These are phyloP conservation scores for Ptilonorhynchus violaceus DNA, from an alignment of 2,113 vertebrate genomes.

Conservation along the genomic window DNA sequence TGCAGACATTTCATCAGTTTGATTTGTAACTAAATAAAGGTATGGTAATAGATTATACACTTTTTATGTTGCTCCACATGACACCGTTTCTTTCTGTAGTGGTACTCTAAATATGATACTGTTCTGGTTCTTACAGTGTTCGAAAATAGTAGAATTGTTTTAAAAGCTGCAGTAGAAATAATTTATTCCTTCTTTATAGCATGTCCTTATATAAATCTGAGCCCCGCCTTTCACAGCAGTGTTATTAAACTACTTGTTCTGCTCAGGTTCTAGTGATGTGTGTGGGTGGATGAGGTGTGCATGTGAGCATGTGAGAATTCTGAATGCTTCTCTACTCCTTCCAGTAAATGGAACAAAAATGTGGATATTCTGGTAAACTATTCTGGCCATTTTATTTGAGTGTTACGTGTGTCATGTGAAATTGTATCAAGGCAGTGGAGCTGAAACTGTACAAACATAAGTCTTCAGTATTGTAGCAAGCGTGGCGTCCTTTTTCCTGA, in stretches of 20 bases:
- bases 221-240: not conserved
- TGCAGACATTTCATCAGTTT: not conserved
- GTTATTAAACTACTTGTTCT: not conserved
- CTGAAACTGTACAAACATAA: not conserved
- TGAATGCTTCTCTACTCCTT: not conserved
- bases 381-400: not conserved
- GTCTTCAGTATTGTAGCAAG: not conserved
- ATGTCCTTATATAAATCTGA: not conserved
- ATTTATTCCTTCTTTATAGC: not conserved
- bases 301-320: not conserved
- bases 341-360: not conserved
- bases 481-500: not conserved
- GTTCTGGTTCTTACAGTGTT: not conserved
- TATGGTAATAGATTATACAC: not conserved
- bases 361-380: not conserved
- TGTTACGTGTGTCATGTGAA: not conserved
- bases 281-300: not conserved
- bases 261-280: not conserved
- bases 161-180: not conserved
- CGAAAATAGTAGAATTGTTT: not conserved
- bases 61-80: not conserved
- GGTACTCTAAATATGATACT: not conserved
- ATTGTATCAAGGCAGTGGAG: not conserved
- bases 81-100: not conserved
- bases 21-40: not conserved